A percentile compares a stretch with the other conserved stretches of the same genome.
These are phyloP conservation scores for Chrysolina americana DNA, from an alignment of 2,888 invertebrate genomes.

Conservation along the genomic window DNA sequence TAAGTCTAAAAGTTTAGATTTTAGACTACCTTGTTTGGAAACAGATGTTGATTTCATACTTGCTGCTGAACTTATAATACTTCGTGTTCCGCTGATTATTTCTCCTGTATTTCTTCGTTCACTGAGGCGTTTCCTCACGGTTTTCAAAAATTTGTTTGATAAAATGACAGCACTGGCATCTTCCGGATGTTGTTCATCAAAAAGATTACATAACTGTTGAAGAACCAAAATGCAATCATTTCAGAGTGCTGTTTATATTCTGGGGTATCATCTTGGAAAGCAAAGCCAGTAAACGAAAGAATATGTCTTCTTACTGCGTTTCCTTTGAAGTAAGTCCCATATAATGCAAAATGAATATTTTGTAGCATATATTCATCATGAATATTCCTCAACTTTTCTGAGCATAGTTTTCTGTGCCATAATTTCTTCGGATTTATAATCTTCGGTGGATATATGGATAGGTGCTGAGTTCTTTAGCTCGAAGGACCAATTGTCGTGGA, in stretches of 20 bases:
- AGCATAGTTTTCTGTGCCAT: neutral
- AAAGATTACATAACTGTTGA: neutral
- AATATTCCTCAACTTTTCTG: neutral
- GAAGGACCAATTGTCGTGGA: neutral
- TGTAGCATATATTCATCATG: neutral
- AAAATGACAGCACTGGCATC: no score
- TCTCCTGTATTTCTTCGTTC: neutral
- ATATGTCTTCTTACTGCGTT: neutral
- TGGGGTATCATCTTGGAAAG: no score
- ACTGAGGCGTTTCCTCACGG: neutral
- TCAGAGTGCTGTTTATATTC: neutral
- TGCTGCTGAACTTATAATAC: neutral
- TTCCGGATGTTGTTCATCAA: neutral
- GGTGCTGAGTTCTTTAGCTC: neutral
- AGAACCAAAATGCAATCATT: neutral
- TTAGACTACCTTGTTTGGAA: neutral
- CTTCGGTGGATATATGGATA: neutral
- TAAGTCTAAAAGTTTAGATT: neutral
- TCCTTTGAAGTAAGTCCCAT: neutral
- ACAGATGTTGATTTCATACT: neutral
- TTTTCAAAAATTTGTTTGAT: neutral
- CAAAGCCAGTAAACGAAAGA: neutral
- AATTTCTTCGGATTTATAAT: neutral
- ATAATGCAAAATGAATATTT: neutral
- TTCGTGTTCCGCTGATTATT: no score